Percentiles rank a stretch among this genome's conserved stretches.
Conservation (phyloP, 1,140 invertebrate species). For the Lepidotrigona ventralis region DNA sequence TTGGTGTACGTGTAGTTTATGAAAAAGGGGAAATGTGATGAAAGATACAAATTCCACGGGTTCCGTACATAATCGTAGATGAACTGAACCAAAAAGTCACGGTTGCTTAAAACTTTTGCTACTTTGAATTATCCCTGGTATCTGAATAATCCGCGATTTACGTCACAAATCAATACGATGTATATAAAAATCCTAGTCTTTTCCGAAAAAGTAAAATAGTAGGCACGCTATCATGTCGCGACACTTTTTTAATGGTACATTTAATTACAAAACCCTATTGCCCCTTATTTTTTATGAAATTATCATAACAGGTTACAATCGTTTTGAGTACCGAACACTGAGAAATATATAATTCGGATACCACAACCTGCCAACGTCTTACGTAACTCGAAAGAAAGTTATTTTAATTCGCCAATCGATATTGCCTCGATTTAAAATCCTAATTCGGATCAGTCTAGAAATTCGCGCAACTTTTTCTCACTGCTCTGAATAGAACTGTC, state of each 20-base stretch:
- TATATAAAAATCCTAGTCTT: not conserved
- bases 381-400: not conserved
- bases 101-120: not conserved
- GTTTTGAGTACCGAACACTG: not conserved
- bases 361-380: too few relatives aligned
- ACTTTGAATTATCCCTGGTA: constrained; percentile 24
- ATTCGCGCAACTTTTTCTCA: constrained; percentile 24
- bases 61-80: not conserved
- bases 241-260: not conserved
- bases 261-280: not conserved
- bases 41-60: not conserved
- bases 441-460: constrained; percentile 15
- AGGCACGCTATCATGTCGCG: not conserved
- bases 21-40: not conserved
- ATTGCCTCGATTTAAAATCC: constrained; percentile 13
- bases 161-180: not conserved
- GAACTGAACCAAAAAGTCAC: not conserved
- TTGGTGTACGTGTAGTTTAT: not conserved
- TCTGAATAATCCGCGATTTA: constrained; percentile 14
- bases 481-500: constrained; percentile 43
- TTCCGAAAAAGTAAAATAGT: not conserved
- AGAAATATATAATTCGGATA: not conserved
- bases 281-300: not conserved
- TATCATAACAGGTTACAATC: constrained; percentile 9
- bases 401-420: not conserved